Evolutionary conservation across 2,113 vertebrate species (phyloP).

Genomic region (Elachura formosa): DNA sequence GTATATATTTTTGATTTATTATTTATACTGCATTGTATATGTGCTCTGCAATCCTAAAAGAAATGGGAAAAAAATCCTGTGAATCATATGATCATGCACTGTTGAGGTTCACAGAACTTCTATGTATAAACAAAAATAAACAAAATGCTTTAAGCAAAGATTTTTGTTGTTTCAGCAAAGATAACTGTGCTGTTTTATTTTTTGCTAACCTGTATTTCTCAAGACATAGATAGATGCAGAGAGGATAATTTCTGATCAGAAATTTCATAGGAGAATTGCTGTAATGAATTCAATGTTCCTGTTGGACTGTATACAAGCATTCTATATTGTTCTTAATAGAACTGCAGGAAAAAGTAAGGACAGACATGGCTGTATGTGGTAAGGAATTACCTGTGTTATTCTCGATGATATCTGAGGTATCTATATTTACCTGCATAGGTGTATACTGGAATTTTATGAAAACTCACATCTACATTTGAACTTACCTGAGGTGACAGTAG

Average conservation of each 20-base stretch:
- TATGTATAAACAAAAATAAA: not conserved
- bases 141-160: not conserved
- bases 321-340: not conserved
- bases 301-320: not conserved
- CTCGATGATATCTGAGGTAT: not conserved
- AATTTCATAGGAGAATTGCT: not conserved
- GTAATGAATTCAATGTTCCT: not conserved
- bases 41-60: not conserved
- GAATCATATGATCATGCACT: not conserved
- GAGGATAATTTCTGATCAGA: not conserved
- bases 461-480: not conserved
- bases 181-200: rapidly evolving
- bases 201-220: not conserved
- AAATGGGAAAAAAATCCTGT: not conserved
- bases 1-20: not conserved
- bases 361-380: not conserved
- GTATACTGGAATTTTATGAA: not conserved
- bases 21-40: not conserved
- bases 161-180: not conserved
- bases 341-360: not conserved
- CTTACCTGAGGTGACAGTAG: not conserved
- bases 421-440: not conserved
- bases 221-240: not conserved
- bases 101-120: not conserved
- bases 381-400: not conserved